Percentiles rank a stretch among this genome's conserved stretches.
These are phyloP conservation scores for Jacana jacana DNA, from an alignment of 2,113 vertebrate species.

Conservation along the genomic window DNA sequence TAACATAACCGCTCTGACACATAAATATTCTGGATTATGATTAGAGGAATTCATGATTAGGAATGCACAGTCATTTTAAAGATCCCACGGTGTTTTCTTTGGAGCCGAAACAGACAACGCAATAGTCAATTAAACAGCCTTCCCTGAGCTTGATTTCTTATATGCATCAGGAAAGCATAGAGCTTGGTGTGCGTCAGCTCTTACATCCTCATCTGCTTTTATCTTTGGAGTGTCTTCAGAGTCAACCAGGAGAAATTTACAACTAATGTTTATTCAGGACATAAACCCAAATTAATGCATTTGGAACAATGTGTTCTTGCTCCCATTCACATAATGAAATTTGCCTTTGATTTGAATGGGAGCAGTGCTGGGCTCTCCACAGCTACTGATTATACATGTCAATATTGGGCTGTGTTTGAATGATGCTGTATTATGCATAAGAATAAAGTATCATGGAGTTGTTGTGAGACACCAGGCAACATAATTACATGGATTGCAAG, in stretches of 20 bases:
- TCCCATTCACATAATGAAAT: conserved; percentile 35
- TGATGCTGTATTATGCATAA: conserved; percentile 20
- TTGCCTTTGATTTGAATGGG: conserved; percentile 40
- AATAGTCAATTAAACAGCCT: background rate
- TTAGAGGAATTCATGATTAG: background rate
- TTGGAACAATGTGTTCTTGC: conserved; percentile 34
- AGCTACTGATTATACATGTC: conserved; percentile 42
- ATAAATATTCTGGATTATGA: background rate
- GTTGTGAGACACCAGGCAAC: conserved; percentile 36
- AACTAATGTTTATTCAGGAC: conserved; percentile 15
- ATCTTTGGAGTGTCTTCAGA: background rate
- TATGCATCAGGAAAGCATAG: background rate
- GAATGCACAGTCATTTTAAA: background rate
- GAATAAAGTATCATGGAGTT: conserved; percentile 17
- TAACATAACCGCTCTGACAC: background rate
- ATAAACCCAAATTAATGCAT: conserved; percentile 6
- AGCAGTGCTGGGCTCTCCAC: background rate
- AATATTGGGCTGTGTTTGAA: conserved; percentile 34
- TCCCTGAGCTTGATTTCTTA: background rate
- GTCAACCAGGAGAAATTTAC: background rate
- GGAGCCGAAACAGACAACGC: background rate
- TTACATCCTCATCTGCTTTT: background rate
- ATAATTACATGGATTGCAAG: conserved; percentile 33
- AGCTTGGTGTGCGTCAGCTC: background rate
- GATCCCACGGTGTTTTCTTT: background rate